Base-by-base conservation (phyloP, 2,113 vertebrate species). In the Chloropsis cyanopogon region DNA sequence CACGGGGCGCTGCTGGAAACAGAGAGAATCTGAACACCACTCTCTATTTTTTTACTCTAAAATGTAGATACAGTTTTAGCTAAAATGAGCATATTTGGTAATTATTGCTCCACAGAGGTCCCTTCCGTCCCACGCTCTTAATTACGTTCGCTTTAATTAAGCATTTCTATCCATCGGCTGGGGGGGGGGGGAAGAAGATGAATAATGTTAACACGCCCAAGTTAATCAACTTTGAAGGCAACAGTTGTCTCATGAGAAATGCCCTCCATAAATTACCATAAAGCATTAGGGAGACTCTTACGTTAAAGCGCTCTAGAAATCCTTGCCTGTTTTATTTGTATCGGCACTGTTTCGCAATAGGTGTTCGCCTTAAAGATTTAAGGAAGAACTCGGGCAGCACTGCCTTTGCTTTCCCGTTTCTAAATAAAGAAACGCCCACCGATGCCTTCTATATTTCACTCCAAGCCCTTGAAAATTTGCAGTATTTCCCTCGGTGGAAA, bases 101-200 rank as follows among this genome's bases (percentile, higher is more conserved):
- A 86, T 88, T 90, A 65, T 0, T 69, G 54, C 75, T 88, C 80
- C 59, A 42, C 41, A 28, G 66, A 88, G 44, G 31, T 84, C 70
- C 61, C 41, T 87, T 69, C 37, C 37, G 56, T 49, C 66, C 46
- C 75, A 82, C 10, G 5, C 57, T 92, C 54, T 69, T 90, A 94
- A 94, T 95, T 86, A 92, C 37, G 60, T 69, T 90, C 65, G 9
- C 53, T 76, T 91, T 91, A 84, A 91, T 92, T 91, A 68, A 85
- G 39, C n/a, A 68, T 79, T 70, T 84, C 80, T 61, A 19, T 14
- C 60, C 26, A 15, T 29, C 1, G 16, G 42, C 25, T 7, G 3
- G 13, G 23, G 14, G 9, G 4, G 6, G 18, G 41, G 12, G 25
- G 4, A 7, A 14, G 16, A 4, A 25, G 6, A 29, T 56, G 50